Percentiles rank a stretch among this genome's conserved stretches.
These are phyloP conservation scores for Esox lucius DNA, from an alignment of 2,797 vertebrate genomes.

Conservation along the genomic window DNA sequence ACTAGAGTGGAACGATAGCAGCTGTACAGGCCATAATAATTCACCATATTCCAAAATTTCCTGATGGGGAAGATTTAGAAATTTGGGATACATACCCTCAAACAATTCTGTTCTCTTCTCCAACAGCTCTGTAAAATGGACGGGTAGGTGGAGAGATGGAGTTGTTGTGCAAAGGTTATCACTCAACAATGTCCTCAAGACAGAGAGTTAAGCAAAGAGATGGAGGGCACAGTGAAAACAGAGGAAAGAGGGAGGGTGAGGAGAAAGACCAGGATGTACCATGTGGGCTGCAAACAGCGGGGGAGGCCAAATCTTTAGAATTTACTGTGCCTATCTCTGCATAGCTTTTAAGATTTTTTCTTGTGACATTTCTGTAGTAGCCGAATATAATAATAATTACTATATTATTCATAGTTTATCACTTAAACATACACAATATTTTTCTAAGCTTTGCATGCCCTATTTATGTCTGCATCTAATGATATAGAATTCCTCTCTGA, in stretches of 20 bases:
- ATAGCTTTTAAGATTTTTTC: neutral
- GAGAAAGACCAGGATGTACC: conserved; percentile 70
- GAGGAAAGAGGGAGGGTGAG: conserved; percentile 64
- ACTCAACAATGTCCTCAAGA: conserved; percentile 66
- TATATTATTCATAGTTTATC: neutral
- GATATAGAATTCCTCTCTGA: neutral
- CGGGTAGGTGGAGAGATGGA: conserved; percentile 24
- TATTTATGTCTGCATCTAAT: neutral
- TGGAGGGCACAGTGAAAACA: conserved; percentile 73
- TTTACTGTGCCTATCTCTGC: conserved; percentile 1
- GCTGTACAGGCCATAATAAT: conserved; percentile 27
- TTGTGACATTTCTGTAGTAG: neutral
- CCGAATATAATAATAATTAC: neutral
- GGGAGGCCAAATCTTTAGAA: conserved; percentile 5
- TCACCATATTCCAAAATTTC: conserved; percentile 37
- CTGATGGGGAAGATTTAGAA: conserved; percentile 16
- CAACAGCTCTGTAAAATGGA: conserved; percentile 34
- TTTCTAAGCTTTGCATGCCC: neutral
- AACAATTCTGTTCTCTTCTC: conserved; percentile 7
- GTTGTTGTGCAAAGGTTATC: conserved; percentile 17
- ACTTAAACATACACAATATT: neutral
- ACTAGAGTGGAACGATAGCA: conserved; percentile 22
- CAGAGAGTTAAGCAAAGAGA: conserved; percentile 68
- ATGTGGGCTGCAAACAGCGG: conserved; percentile 48
- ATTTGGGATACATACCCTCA: conserved; percentile 59